Evolutionary conservation across 2,113 vertebrate genomes (phyloP).

Genomic region (Corythaixoides concolor): DNA sequence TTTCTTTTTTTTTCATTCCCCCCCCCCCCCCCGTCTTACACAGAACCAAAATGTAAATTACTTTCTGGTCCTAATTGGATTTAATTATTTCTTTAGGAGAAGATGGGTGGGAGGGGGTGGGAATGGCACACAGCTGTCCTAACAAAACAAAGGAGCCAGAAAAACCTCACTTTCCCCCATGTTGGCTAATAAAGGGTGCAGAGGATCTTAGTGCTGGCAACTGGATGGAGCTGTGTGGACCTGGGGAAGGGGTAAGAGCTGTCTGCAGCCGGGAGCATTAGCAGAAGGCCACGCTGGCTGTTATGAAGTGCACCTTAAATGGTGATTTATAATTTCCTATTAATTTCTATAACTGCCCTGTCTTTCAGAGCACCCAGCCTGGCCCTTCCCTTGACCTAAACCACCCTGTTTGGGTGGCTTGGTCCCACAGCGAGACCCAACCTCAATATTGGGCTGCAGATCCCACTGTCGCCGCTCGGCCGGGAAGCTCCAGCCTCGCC

Average conservation of each 20-base stretch:
- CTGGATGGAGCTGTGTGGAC: slow-evolving; percentile 4
- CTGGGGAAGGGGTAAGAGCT: slow-evolving; percentile 18
- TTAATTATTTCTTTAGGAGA: slow-evolving; percentile 76
- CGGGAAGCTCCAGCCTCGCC: background rate
- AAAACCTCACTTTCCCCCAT: slow-evolving; percentile 50
- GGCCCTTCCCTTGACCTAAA: background rate
- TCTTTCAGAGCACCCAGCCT: background rate
- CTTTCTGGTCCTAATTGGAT: slow-evolving; percentile 81
- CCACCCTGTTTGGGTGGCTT: accelerated
- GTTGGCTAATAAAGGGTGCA: background rate
- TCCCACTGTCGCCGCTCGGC: accelerated
- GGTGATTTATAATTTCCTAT: background rate
- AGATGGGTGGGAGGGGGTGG: slow-evolving; percentile 64
- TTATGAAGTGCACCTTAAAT: background rate
- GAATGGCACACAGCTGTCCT: slow-evolving; percentile 66
- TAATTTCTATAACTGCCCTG: background rate
- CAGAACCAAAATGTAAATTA: slow-evolving; percentile 81
- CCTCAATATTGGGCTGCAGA: accelerated
- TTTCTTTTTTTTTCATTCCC: background rate
- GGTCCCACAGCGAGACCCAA: accelerated
- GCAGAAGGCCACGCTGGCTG: background rate
- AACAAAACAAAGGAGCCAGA: slow-evolving; percentile 68
- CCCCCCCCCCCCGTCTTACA: background rate
- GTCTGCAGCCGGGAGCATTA: background rate
- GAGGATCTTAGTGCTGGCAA: slow-evolving; percentile 32